A percentile compares a stretch with the other conserved stretches of the same genome.
These are phyloP conservation scores for Manis crassicaudata DNA, from an alignment of 2,797 vertebrate species.

Conservation along the genomic window DNA sequence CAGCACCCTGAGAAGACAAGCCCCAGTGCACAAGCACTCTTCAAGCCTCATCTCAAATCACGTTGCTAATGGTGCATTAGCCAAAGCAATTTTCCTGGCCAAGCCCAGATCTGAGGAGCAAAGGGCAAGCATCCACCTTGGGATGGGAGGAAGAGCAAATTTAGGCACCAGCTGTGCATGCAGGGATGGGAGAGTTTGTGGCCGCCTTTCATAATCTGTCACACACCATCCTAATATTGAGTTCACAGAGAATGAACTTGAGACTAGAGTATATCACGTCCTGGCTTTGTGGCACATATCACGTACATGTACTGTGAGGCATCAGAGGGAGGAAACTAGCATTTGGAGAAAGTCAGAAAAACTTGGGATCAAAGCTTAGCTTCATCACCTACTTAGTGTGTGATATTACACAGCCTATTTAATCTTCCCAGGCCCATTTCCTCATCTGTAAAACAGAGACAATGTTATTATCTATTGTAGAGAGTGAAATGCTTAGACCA, in stretches of 20 bases:
- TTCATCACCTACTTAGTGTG: not conserved
- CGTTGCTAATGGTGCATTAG: not conserved
- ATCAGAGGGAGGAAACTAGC: not conserved
- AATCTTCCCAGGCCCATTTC: not conserved
- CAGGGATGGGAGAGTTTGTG: not conserved
- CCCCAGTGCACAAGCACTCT: not conserved
- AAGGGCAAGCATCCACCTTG: not conserved
- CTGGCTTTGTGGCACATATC: not conserved
- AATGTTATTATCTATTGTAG: not conserved
- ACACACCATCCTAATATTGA: not conserved
- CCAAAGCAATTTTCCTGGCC: not conserved
- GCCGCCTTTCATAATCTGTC: not conserved
- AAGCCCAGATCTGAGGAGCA: not conserved
- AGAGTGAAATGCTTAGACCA: not conserved
- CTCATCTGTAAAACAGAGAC: not conserved
- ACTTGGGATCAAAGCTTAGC: not conserved
- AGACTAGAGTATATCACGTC: not conserved
- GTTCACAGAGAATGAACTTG: not conserved
- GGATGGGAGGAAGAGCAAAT: not conserved
- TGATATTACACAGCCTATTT: not conserved
- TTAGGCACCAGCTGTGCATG: too few species aligned
- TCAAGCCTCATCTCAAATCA: not conserved
- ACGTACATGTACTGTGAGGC: not conserved
- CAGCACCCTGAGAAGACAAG: not conserved
- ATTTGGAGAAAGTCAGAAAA: constrained; percentile 5